phyloP scores from a whole-genome alignment of 2,797 vertebrate species.

The Helarctos malayanus region DNA sequence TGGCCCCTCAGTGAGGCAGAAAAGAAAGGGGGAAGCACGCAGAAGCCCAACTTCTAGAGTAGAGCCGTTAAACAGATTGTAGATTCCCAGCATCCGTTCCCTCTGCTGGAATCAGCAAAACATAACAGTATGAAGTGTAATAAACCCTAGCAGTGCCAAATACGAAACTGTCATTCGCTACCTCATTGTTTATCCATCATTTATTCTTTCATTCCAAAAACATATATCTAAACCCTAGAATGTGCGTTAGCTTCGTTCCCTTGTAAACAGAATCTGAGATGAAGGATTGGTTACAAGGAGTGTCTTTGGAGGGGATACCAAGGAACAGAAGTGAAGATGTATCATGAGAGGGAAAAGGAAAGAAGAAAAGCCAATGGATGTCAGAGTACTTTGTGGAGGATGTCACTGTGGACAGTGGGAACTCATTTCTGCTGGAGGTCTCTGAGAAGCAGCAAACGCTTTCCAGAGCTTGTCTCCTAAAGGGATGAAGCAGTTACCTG shows the following conservation, averaged over 20 bases:
- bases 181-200: not conserved
- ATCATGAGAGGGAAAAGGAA: not conserved
- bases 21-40: not conserved
- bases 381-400: not conserved
- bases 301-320: not conserved
- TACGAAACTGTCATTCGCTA: not conserved
- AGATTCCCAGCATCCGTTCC: not conserved
- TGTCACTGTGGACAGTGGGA: not conserved
- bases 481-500: not conserved
- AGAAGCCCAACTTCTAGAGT: not conserved
- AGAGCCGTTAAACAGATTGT: not conserved
- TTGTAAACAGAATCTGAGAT: not conserved
- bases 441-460: not conserved
- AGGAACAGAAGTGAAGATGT: not conserved
- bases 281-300: not conserved
- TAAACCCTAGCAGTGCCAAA: not conserved
- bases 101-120: not conserved
- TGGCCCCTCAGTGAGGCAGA: not conserved
- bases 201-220: constrained; percentile 14
- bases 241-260: not conserved
- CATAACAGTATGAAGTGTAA: not conserved
- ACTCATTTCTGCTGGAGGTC: not conserved
- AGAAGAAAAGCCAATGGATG: not conserved
- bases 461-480: not conserved
- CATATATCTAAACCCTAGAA: not conserved